Conservation (phyloP, 2,113 vertebrate genomes). For the Saccopteryx leptura region DNA sequence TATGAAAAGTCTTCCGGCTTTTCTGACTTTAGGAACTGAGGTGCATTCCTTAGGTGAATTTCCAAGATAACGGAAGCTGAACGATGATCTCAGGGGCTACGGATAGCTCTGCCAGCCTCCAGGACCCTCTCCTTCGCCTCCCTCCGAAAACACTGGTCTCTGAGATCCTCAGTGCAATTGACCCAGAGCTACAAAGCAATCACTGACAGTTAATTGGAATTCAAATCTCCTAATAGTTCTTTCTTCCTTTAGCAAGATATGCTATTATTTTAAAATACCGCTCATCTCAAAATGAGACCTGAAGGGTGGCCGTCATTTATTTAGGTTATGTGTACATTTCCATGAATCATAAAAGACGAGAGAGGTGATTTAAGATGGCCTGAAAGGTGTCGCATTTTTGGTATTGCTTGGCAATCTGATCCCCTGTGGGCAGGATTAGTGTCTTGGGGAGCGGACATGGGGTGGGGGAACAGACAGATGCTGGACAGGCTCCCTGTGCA, state of each 20-base stretch:
- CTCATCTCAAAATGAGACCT: constrained; percentile 14
- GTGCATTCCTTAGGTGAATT: constrained; percentile 35
- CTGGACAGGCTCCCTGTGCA: background rate
- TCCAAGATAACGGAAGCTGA: constrained; percentile 29
- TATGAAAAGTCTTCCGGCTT: background rate
- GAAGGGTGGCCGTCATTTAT: background rate
- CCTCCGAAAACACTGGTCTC: constrained; percentile 56
- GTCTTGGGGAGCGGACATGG: too few relatives aligned
- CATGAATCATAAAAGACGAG: background rate
- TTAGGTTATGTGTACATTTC: background rate
- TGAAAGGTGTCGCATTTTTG: background rate
- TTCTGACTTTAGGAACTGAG: constrained; percentile 34
- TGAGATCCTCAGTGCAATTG: constrained; percentile 61
- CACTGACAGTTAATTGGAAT: constrained; percentile 72
- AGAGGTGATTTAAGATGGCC: background rate
- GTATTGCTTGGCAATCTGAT: background rate
- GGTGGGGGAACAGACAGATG: background rate
- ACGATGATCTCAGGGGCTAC: background rate
- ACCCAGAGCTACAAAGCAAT: constrained; percentile 72
- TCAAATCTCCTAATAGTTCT: constrained; percentile 65
- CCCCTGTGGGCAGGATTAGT: background rate
- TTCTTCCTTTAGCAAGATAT: constrained; percentile 23
- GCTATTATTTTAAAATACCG: constrained; percentile 74
- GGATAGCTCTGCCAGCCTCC: background rate
- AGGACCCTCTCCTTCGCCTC: background rate